These are phyloP conservation scores for Agriopis marginaria DNA, from an alignment of 2,888 invertebrate genomes.

Conservation along the genomic window DNA sequence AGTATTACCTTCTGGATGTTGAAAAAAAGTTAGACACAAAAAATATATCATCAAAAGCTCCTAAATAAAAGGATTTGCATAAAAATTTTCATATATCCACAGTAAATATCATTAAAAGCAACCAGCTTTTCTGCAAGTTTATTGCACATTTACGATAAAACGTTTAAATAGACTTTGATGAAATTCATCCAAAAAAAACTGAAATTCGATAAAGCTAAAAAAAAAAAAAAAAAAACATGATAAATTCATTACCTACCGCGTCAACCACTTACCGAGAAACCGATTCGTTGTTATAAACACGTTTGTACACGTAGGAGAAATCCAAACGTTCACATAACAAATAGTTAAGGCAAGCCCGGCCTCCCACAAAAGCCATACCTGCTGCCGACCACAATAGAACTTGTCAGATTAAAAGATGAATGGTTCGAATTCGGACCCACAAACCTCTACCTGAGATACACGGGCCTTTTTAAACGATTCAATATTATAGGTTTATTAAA, in stretches of 20 bases:
- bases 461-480: constrained; percentile 55
- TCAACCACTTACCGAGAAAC: constrained; percentile 44
- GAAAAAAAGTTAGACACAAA: no score
- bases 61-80: no score
- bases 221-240: no score
- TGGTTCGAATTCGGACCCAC: constrained; percentile 77
- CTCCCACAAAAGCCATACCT: constrained; percentile 62
- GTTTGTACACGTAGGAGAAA: constrained; percentile 35
- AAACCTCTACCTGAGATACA: constrained; percentile 70
- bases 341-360: constrained; percentile 55
- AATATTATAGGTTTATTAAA: constrained; percentile 35
- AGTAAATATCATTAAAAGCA: no score
- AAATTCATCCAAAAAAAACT: not conserved
- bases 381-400: constrained; percentile 74
- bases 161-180: not conserved
- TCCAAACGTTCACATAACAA: constrained; percentile 53
- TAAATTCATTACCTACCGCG: not conserved
- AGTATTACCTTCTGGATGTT: no score
- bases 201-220: no score
- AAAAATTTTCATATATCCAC: no score
- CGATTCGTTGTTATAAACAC: constrained; percentile 36
- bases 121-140: no score
- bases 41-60: no score
- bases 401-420: constrained; percentile 85
- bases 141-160: no score